phyloP scores from a whole-genome alignment of 1,140 invertebrate genomes.

The Aphelinus atriplicis region DNA sequence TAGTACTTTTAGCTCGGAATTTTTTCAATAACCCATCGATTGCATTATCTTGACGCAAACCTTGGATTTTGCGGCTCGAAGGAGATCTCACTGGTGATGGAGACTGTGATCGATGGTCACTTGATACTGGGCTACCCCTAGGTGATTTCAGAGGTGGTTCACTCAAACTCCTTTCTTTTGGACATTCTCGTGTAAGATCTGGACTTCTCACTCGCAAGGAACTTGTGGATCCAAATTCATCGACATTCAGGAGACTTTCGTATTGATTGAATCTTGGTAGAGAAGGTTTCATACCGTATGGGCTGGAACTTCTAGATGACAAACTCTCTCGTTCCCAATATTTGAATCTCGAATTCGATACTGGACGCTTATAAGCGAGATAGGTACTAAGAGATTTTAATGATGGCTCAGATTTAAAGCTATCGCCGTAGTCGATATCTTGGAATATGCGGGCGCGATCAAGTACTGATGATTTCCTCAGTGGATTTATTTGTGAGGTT shows the following conservation, averaged over 20 bases:
- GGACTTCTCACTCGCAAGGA: slow-evolving; percentile 53
- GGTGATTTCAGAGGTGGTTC: slow-evolving; percentile 59
- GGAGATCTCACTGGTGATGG: slow-evolving; percentile 72
- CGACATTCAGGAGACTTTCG: slow-evolving; percentile 52
- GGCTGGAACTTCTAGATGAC: slow-evolving; percentile 63
- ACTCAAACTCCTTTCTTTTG: slow-evolving; percentile 62
- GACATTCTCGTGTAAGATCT: slow-evolving; percentile 45
- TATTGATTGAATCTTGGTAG: slow-evolving; percentile 60
- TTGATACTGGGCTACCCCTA: slow-evolving; percentile 47
- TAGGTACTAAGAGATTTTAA: slow-evolving; percentile 71
- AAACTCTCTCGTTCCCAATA: slow-evolving; percentile 71
- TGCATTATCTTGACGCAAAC: slow-evolving; percentile 54
- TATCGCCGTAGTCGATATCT: slow-evolving; percentile 57
- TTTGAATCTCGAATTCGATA: slow-evolving; percentile 77
- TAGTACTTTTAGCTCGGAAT: slow-evolving; percentile 72
- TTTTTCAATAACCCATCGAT: slow-evolving; percentile 46
- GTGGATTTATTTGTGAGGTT: slow-evolving; percentile 52
- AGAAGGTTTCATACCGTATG: slow-evolving; percentile 52
- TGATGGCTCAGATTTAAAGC: slow-evolving; percentile 67
- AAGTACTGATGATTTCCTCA: slow-evolving; percentile 68
- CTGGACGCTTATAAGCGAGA: slow-evolving; percentile 75
- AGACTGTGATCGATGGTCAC: slow-evolving; percentile 58
- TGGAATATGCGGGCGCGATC: slow-evolving; percentile 74
- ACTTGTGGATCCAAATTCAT: slow-evolving; percentile 56
- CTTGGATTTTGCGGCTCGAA: slow-evolving; percentile 73